Conservation (phyloP, 2,888 invertebrate species). For the Drosophila pseudotalamancana region DNA sequence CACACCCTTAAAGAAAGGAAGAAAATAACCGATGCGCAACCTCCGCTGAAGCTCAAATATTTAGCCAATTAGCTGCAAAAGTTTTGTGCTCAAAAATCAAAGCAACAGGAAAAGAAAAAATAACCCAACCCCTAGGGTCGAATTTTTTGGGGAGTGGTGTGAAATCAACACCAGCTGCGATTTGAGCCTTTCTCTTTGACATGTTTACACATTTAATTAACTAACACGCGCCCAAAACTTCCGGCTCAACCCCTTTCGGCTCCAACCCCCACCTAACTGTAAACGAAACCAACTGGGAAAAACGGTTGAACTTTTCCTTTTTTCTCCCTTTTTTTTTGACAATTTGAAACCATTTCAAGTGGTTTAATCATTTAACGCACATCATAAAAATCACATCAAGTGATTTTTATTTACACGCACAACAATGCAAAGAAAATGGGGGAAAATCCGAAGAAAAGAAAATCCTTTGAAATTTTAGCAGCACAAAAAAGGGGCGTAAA, state of each 20-base stretch:
- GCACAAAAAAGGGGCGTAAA: constrained; percentile 4
- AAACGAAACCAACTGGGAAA: constrained; percentile 32
- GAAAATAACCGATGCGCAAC: not conserved
- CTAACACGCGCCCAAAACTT: constrained; percentile 72
- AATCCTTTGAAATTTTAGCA: constrained; percentile 66
- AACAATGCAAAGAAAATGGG: constrained; percentile 43
- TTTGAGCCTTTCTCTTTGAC: constrained; percentile 53
- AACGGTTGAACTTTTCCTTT: constrained; percentile 2
- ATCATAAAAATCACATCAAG: constrained; percentile 80
- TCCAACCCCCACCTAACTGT: constrained; percentile 15
- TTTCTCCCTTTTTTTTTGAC: constrained; percentile 44
- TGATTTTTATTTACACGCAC: constrained; percentile 73
- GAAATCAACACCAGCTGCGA: constrained; percentile 57
- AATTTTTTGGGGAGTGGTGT: constrained; percentile 36
- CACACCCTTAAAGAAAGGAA: constrained; percentile 1
- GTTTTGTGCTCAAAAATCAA: constrained; percentile 53
- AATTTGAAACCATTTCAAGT: constrained; percentile 80
- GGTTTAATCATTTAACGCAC: constrained; percentile 82
- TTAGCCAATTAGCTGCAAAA: constrained; percentile 58
- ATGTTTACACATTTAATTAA: constrained; percentile 81
- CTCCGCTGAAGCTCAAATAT: constrained; percentile 6
- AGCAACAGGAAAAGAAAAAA: constrained; percentile 33
- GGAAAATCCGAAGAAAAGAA: not conserved
- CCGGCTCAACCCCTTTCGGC: constrained; percentile 29
- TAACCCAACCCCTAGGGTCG: constrained; percentile 4